These are phyloP conservation scores for Heliconius eleuchia DNA, from an alignment of 1,140 invertebrate species.

Conservation along the genomic window DNA sequence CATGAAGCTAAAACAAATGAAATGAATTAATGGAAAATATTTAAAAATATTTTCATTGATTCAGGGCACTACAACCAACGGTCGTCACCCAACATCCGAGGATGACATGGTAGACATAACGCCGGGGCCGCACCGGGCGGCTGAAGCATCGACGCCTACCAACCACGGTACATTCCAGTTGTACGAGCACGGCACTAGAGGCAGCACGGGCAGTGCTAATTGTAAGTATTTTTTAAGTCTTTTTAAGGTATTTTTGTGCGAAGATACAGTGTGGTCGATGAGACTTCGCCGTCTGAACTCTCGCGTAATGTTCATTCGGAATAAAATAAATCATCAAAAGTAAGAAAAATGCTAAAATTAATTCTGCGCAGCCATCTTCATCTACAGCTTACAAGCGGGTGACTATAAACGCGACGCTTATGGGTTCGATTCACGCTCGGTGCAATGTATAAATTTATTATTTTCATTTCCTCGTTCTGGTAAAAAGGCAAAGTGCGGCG, in stretches of 20 bases:
- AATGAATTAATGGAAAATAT: no score
- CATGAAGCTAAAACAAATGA: no score
- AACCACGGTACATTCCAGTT: conserved; percentile 71
- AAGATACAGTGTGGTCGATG: no score
- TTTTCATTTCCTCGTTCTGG: no score
- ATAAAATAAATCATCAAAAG: no score
- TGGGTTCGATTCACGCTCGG: no score
- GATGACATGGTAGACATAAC: conserved; percentile 72
- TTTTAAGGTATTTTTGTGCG: background rate
- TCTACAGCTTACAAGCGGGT: no score
- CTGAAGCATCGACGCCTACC: conserved; percentile 56
- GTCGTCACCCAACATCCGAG: conserved; percentile 51
- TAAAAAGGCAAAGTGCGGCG: no score
- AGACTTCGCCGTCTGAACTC: background rate
- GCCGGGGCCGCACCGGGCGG: conserved; percentile 51
- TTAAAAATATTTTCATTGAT: background rate
- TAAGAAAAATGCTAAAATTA: no score
- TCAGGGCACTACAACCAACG: conserved; percentile 53
- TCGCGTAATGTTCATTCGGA: background rate
- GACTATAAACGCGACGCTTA: no score
- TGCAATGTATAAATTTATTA: no score
- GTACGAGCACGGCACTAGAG: conserved; percentile 61
- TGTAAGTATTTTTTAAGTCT: conserved; percentile 51
- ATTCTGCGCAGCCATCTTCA: no score
- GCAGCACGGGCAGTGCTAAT: conserved; percentile 54